phyloP scores from a whole-genome alignment of 2,888 invertebrate genomes.

The Cerastoderma edule region DNA sequence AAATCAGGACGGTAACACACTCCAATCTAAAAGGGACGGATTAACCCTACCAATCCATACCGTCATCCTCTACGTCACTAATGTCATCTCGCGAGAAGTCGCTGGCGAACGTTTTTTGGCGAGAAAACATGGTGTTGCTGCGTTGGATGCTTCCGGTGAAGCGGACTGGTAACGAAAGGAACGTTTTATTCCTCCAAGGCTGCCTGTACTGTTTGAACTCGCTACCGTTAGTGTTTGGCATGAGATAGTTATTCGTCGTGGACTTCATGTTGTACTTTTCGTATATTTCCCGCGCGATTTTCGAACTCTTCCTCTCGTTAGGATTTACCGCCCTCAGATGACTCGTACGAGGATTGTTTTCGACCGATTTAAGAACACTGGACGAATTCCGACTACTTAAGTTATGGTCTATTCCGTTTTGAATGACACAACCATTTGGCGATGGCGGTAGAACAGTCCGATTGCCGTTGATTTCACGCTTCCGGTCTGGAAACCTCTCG shows the following conservation, averaged over 20 bases:
- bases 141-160: constrained; percentile 45
- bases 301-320: constrained; percentile 37
- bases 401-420: constrained; percentile 49
- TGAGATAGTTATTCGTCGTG: constrained; percentile 34
- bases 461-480: neutral
- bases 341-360: constrained; percentile 28
- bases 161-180: constrained; percentile 51
- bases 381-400: constrained; percentile 26
- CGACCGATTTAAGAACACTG: constrained; percentile 33
- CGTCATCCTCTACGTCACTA: constrained; percentile 29
- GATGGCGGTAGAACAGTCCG: constrained; percentile 48
- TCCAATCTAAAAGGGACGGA: no score
- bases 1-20: no score
- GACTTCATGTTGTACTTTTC: constrained; percentile 62
- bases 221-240: neutral
- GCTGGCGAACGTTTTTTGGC: constrained; percentile 38
- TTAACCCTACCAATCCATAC: constrained; percentile 14
- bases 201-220: constrained; percentile 52
- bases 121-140: constrained; percentile 21
- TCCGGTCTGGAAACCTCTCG: neutral
- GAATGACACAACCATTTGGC: constrained; percentile 54
- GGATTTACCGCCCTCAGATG: constrained; percentile 31
- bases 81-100: constrained; percentile 37
- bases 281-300: constrained; percentile 57
- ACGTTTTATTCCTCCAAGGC: constrained; percentile 62